Evolutionary conservation across 2,888 invertebrate genomes (phyloP).

Genomic region (Venusia cambrica): DNA sequence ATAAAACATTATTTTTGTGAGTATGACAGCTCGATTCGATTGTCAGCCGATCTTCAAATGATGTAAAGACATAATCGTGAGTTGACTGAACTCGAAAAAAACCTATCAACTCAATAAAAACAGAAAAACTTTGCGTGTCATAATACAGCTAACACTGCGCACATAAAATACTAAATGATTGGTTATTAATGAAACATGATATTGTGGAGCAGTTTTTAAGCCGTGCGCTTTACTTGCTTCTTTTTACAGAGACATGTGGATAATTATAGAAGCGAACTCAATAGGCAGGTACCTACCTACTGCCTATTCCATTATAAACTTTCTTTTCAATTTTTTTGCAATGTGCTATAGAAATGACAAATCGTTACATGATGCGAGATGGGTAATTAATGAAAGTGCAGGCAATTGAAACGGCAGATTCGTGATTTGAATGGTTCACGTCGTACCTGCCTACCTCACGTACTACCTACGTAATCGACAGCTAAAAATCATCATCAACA

Average conservation of each 20-base stretch:
- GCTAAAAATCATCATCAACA: too few species aligned
- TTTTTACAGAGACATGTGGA: conserved; percentile 7
- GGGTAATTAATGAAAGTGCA: conserved; percentile 12
- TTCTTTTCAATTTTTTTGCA: conserved; percentile 11
- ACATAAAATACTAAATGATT: conserved; percentile 14
- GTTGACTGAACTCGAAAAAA: conserved; percentile 21
- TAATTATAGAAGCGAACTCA: conserved; percentile 9
- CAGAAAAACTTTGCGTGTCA: conserved; percentile 20
- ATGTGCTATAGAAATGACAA: conserved; percentile 7
- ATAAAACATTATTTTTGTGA: too few species aligned
- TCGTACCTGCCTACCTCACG: too few species aligned
- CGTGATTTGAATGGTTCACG: conserved; percentile 17
- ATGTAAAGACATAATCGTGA: conserved; percentile 12
- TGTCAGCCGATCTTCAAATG: conserved; percentile 8
- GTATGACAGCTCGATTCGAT: conserved; percentile 14
- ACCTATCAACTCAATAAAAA: conserved; percentile 12
- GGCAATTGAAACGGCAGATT: conserved; percentile 8
- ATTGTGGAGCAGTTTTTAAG: conserved; percentile 14
- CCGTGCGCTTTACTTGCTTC: conserved; percentile 9
- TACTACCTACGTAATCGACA: conserved; percentile 10
- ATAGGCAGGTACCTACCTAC: too few species aligned
- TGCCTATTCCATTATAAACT: conserved; percentile 10
- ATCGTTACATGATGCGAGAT: conserved; percentile 5
- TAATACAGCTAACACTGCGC: conserved; percentile 11
- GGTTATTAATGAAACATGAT: conserved; percentile 21